Conservation (phyloP, 2,888 invertebrate species). For the Aspidiotus destructor region DNA sequence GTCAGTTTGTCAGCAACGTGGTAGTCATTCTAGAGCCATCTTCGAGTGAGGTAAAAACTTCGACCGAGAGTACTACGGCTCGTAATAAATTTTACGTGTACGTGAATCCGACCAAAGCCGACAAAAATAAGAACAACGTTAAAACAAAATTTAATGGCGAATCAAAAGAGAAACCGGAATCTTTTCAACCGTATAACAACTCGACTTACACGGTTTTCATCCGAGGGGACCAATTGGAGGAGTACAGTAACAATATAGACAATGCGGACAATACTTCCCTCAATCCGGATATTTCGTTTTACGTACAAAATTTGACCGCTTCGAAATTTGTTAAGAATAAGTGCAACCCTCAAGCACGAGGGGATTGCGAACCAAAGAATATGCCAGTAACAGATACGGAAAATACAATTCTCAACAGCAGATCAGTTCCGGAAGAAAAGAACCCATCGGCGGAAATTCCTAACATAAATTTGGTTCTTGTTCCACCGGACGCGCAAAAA, state of each 20-base stretch:
- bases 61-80: conserved; percentile 1
- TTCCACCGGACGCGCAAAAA: conserved; percentile 13
- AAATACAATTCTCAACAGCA: background rate
- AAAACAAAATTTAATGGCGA: conserved; percentile 1
- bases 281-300: conserved; percentile 22
- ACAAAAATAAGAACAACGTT: conserved; percentile 1
- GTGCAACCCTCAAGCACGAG: background rate
- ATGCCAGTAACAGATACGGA: background rate
- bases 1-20: conserved; percentile 31
- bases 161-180: background rate
- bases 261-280: conserved; percentile 6
- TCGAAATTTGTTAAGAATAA: background rate
- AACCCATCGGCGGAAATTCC: conserved; percentile 2
- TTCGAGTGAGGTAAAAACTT: conserved; percentile 19
- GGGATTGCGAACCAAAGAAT: background rate
- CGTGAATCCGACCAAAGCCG: conserved; percentile 14
- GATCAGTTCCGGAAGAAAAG: conserved; percentile 8
- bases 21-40: conserved; percentile 34
- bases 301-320: conserved; percentile 8
- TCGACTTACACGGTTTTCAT: conserved; percentile 22
- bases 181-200: conserved; percentile 16
- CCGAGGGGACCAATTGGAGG: conserved; percentile 18
- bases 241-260: conserved; percentile 18
- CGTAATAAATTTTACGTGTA: conserved; percentile 26
- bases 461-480: conserved; percentile 25